phyloP scores from a whole-genome alignment of 2,888 invertebrate genomes.

The Drosophila fungiperda region DNA sequence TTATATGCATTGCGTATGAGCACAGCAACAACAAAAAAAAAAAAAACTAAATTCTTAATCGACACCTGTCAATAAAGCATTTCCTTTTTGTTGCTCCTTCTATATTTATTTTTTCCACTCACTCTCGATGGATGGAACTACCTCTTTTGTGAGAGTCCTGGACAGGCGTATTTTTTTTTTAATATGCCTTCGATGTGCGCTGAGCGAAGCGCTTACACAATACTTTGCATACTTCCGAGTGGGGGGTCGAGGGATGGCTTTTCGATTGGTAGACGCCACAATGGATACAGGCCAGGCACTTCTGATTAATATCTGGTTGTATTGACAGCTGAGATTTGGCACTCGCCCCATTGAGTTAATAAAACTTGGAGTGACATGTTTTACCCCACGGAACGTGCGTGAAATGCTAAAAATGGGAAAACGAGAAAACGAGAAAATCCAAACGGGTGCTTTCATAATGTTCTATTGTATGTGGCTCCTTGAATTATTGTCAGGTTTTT shows the following conservation, averaged over 20 bases:
- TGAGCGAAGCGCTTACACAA: constrained; percentile 54
- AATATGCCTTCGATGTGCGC: constrained; percentile 70
- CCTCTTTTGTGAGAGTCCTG: constrained; percentile 25
- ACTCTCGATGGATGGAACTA: constrained; percentile 29
- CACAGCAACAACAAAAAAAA: constrained; percentile 32
- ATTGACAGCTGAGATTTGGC: constrained; percentile 75
- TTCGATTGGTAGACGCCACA: constrained; percentile 46
- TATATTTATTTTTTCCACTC: constrained; percentile 2
- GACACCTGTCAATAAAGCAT: constrained; percentile 77
- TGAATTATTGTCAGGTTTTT: constrained; percentile 68
- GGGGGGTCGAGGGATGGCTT: background rate
- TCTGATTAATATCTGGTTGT: constrained; percentile 77
- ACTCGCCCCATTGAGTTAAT: constrained; percentile 67
- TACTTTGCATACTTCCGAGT: constrained; percentile 54
- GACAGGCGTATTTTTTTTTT: constrained; percentile 48
- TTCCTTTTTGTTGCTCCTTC: constrained; percentile 24
- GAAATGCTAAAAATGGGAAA: constrained; percentile 55
- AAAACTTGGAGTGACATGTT: constrained; percentile 76
- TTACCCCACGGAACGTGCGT: constrained; percentile 63
- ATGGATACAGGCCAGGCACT: constrained; percentile 42
- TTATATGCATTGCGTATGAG: constrained; percentile 67
- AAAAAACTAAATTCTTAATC: constrained; percentile 78
- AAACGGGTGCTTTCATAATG: constrained; percentile 27
- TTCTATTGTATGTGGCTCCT: constrained; percentile 27
- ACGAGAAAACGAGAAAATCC: constrained; percentile 45